These are phyloP conservation scores for Morone chrysops DNA, from an alignment of 2,113 vertebrate genomes.

Conservation along the genomic window DNA sequence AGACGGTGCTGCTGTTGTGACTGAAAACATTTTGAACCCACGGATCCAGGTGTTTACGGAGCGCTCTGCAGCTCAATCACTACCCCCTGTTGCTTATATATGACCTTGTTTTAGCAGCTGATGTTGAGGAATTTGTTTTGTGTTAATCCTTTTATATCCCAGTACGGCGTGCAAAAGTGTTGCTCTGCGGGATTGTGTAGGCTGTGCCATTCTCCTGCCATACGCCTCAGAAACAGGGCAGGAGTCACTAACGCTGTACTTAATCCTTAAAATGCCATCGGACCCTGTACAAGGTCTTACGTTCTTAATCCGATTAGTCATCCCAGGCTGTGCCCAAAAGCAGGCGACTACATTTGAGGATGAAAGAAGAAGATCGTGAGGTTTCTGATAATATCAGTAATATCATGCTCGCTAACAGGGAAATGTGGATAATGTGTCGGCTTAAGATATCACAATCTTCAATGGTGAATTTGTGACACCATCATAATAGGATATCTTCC, in stretches of 20 bases:
- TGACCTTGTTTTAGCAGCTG: conserved; percentile 53
- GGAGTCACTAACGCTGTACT: conserved; percentile 52
- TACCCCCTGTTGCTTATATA: neutral
- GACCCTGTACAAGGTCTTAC: conserved; percentile 63
- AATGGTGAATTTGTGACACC: conserved; percentile 31
- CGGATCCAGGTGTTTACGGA: conserved; percentile 3
- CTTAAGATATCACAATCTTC: conserved; percentile 42
- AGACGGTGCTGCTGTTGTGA: conserved; percentile 15
- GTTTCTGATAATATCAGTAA: conserved; percentile 60
- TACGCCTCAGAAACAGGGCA: conserved; percentile 37
- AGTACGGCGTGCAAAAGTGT: conserved; percentile 37
- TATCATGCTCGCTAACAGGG: conserved; percentile 48
- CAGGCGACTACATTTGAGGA: conserved; percentile 37
- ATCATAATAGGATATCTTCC: conserved; percentile 23
- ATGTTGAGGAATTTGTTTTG: conserved; percentile 39
- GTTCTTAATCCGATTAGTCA: conserved; percentile 74
- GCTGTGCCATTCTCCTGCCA: conserved; percentile 25
- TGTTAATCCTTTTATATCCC: conserved; percentile 63
- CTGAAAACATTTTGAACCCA: conserved; percentile 36
- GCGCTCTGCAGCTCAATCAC: neutral
- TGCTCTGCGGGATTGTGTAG: conserved; percentile 30
- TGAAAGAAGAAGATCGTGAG: conserved; percentile 41
- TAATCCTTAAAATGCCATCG: conserved; percentile 71
- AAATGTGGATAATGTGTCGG: conserved; percentile 36
- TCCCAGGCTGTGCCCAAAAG: conserved; percentile 41